Percentiles rank a stretch among this genome's conserved stretches.
These are phyloP conservation scores for Micropoecilia bifurca DNA, from an alignment of 2,797 vertebrate species.

Conservation along the genomic window DNA sequence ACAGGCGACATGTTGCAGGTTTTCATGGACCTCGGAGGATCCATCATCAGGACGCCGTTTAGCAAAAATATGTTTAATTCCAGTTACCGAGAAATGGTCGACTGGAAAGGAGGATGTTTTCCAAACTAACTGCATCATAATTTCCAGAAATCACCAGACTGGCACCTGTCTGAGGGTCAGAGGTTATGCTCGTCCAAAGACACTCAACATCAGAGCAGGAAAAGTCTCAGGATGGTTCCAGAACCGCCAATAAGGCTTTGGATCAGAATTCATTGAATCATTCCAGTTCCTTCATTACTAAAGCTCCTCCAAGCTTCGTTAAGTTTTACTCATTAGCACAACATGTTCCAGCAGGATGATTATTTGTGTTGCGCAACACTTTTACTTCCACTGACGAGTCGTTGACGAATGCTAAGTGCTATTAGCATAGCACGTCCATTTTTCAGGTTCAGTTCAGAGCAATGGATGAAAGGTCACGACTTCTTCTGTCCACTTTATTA, in stretches of 20 bases:
- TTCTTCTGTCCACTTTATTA: no score
- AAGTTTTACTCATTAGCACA: no score
- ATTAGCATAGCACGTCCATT: no score
- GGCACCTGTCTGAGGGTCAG: neutral
- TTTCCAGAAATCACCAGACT: neutral
- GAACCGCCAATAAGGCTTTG: neutral
- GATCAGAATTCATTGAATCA: neutral
- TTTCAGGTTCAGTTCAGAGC: no score
- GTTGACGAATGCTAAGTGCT: no score
- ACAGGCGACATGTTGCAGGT: conserved; percentile 40
- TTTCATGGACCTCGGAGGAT: conserved; percentile 4
- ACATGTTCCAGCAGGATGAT: no score
- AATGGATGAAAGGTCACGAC: no score
- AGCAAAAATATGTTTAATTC: neutral
- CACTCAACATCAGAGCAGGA: neutral
- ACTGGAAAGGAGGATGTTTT: no score
- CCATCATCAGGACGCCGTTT: neutral
- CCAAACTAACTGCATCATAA: neutral
- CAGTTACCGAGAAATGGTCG: neutral
- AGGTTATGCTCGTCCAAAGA: neutral
- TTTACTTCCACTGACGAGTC: no score
- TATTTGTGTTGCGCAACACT: no score
- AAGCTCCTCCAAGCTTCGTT: no score
- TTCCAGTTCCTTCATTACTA: no score
- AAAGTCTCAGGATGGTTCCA: neutral